phyloP scores from a whole-genome alignment of 1,140 invertebrate genomes.

The Popillia japonica region DNA sequence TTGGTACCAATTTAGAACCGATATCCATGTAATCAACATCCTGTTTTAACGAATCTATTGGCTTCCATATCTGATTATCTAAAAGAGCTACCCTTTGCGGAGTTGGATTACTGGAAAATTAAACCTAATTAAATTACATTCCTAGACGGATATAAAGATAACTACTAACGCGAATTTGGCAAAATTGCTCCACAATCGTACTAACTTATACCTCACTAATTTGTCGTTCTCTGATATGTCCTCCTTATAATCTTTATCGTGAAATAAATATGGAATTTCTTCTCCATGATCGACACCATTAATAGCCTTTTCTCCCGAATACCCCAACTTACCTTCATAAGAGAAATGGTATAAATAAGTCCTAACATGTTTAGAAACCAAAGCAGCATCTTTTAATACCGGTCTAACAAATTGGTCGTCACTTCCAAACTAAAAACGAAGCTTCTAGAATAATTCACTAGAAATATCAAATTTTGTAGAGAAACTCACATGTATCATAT shows the following conservation, averaged over 20 bases:
- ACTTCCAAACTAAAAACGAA: constrained; percentile 48
- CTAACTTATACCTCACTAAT: constrained; percentile 27
- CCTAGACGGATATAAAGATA: background rate
- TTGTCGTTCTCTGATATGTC: background rate
- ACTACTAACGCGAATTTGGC: constrained; percentile 43
- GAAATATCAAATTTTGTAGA: background rate
- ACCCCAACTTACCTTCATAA: constrained; percentile 46
- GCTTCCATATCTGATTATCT: constrained; percentile 40
- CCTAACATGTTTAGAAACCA: constrained; percentile 44
- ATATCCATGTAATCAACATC: constrained; percentile 34
- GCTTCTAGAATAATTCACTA: too few relatives aligned
- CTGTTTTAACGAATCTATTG: background rate
- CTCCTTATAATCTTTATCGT: background rate
- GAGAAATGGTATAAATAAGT: constrained; percentile 50
- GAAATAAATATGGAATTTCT: constrained; percentile 49
- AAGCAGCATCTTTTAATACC: constrained; percentile 44
- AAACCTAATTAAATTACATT: background rate
- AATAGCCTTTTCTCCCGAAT: constrained; percentile 24
- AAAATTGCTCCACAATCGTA: constrained; percentile 48
- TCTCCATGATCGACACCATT: constrained; percentile 48
- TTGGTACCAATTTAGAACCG: constrained; percentile 14
- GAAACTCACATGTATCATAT: constrained; percentile 16
- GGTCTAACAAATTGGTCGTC: constrained; percentile 51
- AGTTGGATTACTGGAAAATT: constrained; percentile 39
- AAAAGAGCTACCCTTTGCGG: constrained; percentile 1